Conservation (phyloP, 2,888 invertebrate species). For the Drosophila falleni region DNA sequence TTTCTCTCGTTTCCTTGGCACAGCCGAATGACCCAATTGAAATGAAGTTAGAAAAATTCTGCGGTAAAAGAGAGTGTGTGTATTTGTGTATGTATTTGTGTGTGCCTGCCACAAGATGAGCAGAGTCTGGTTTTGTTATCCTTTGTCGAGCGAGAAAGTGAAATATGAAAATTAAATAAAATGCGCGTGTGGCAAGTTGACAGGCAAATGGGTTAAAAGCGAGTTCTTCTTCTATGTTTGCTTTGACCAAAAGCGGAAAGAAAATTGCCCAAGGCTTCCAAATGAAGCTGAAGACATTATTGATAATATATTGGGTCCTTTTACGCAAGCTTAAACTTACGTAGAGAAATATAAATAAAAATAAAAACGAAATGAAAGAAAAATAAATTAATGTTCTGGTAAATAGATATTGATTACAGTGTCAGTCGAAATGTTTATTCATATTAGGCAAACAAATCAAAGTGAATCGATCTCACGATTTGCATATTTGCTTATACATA, state of each 20-base stretch:
- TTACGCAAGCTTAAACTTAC: constrained; percentile 8
- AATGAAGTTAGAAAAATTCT: constrained; percentile 59
- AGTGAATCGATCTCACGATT: constrained; percentile 43
- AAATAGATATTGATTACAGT: constrained; percentile 52
- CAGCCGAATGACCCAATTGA: constrained; percentile 27
- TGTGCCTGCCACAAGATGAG: constrained; percentile 4
- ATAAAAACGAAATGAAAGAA: not conserved
- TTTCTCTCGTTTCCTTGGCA: constrained; percentile 6
- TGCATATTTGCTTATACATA: constrained; percentile 35
- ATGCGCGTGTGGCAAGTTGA: constrained; percentile 15
- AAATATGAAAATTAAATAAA: constrained; percentile 38
- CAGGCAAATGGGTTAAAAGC: constrained; percentile 17
- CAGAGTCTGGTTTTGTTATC: constrained; percentile 6
- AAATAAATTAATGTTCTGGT: constrained; percentile 15
- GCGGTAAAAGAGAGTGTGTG: constrained; percentile 13
- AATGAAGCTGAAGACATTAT: constrained; percentile 32
- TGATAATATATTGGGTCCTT: constrained; percentile 53
- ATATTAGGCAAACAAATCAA: constrained; percentile 43
- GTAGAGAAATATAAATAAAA: not conserved
- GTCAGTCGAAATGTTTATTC: constrained; percentile 66
- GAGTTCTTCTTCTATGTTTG: constrained; percentile 1
- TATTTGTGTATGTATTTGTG: not conserved
- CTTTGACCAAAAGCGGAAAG: not conserved
- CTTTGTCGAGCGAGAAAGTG: constrained; percentile 5
- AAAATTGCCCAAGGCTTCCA: constrained; percentile 8